Evolutionary conservation across 1,140 invertebrate genomes (phyloP), one percentile per base, ranked within the genome.

Genomic region (Ooceraea biroi): DNA sequence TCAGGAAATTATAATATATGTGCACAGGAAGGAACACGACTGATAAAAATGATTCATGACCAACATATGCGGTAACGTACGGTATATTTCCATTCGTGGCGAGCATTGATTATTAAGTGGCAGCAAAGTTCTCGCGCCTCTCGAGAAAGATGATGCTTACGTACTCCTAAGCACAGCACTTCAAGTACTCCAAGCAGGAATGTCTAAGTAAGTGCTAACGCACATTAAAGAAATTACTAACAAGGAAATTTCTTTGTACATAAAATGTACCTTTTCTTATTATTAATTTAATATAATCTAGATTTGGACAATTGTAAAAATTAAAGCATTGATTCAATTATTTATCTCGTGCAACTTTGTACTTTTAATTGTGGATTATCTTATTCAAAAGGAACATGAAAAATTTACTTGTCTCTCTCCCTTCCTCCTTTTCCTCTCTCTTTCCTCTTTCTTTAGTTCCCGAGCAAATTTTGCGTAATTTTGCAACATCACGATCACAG

Each of bases 41-140:
- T 80, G 76, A 69, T 80, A 69, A 80, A 55, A 66, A 30, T 78
- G 27, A 22, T 4, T 52, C 30, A 57, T 27, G 41, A 12, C 0
- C 5, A 19, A 80, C 12, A 1, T 27, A 52, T 69, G 25, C 12
- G 65, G 36, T 65, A 76, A 65, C 22, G 46, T 76, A 48, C 41
- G 7, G 58, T 74, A 30, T 72, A 72, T 73, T 73, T 73, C 14
- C 36, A 73, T 73, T 48, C 1, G 27, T 5, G 12, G 5, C 11
- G n/a, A 27, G n/a, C 17, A 61, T 27, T 76, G n/a, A 76, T 65
- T 58, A 44, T 25, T 46, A 61, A 74, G 11, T 76, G 11, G 5
- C 12, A 27, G 19, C 8, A 48, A 63, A 76, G n/a, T 25, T 76
- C 17, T 12, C 61, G 27, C 12, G 44, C 22, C 19, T 12, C 41